Evolutionary conservation across 1,140 invertebrate genomes (phyloP), one percentile per base, ranked within the genome.

Genomic region (Lepidostoma basale): DNA sequence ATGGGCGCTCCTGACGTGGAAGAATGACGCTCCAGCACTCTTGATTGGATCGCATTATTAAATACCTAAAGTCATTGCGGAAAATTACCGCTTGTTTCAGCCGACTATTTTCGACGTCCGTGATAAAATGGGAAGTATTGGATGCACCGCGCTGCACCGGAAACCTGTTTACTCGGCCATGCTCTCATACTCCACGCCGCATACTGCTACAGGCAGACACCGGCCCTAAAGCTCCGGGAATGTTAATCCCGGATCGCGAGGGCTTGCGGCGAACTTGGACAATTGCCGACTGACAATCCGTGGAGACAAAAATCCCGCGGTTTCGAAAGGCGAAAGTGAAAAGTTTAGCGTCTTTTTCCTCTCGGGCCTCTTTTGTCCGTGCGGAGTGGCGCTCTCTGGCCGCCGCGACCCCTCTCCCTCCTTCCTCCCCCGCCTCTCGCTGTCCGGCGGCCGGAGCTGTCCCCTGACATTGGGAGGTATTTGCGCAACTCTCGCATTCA

Each of bases 241-340:
- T 56, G 52, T 56, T 56, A 56, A 56, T 56, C 52, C 12, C 12
- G 20, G 14, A 56, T 33, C 49, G 25, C 49, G 26, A 54, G 25
- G 25, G 26, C 49, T 16, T n/a, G 12, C 44, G 2, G 3, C 44
- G 26, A 26, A 12, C n/a, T 33, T 56, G 10, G 20, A 3, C 14
- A 14, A 6, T 16, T 18, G 16, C 52, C 16, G 52, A 3, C 26
- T 30, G 52, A 14, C 25, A 18, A 28, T 28, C n/a, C 16, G 25
- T 28, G 33, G 25, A 2, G 28, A 22, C 12, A 56, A 56, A 5
- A 30, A 36, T 36, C 14, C 33, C 9, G 14, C 5, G 14, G 10
- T 49, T 49, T 25, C 26, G 20, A 23, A 25, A 49, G 5, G 18
- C 23, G 45, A 49, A 22, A 9, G 44, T 12, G 18, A 3, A 47